Evolutionary conservation across 2,888 invertebrate genomes (phyloP), one percentile per base, ranked within the genome.

Genomic region (Cosmorhoe ocellata): DNA sequence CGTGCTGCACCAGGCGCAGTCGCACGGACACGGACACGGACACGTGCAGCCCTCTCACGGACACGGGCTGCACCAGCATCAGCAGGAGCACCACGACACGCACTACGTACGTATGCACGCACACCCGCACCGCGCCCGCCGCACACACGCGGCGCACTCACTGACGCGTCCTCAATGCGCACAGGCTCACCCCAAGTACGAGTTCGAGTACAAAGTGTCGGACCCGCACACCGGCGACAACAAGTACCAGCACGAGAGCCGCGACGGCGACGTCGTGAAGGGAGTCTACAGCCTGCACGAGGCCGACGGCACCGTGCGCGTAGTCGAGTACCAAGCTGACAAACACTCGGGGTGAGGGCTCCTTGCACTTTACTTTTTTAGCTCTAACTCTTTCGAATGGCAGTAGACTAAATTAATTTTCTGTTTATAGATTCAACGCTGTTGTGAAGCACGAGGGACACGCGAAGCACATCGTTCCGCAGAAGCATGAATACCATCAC

Each of bases 141-240:
- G 10, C 28, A 3, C 32, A 22, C 39, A 24, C 24, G 24, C 6
- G 24, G 6, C 24, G 24, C 9, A 6, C 33, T 13, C 24, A 30
- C 28, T 46, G 26, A 51, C 36, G 34, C 37, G 10, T 22, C 18
- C 18, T 26, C n/a, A 11, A 9, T 28, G 24, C 46, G 14, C 24
- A 12, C 73, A 90, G 90, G 86, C 90, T 63, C 85, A 90, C 59
- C 90, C 90, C 14, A 89, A 89, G 76, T 90, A 90, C 60, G 84
- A 84, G 22, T 92, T 91, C 77, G 91, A 90, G 2, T 92, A 92
- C 78, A 91, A 91, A 61, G 92, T 92, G 40, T 87, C 91, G 61
- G 92, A 92, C 69, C 91, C 91, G 10, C 91, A 92, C 76, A 92
- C 92, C 55, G 92, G 92, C 0, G 92, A 92, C 80, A 89, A 91